phyloP scores from a whole-genome alignment of 2,797 vertebrate species.

The Nannoperca obscura region DNA sequence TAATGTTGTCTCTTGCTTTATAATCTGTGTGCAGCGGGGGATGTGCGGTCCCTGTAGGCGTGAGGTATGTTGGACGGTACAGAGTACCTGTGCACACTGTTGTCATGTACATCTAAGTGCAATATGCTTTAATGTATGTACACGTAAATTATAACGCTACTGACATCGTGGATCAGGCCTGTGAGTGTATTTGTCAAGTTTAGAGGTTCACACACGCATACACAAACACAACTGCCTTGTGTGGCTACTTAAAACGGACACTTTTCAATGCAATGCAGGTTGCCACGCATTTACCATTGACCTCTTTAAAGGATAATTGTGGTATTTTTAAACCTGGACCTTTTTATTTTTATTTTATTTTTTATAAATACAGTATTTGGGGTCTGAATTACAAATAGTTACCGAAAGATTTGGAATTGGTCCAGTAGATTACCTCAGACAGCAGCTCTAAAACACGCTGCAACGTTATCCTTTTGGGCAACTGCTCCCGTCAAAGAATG shows the following conservation, averaged over 20 bases:
- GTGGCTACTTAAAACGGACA: constrained; percentile 33
- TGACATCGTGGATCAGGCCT: constrained; percentile 21
- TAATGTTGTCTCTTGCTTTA: constrained; percentile 35
- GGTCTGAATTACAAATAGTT: too few relatives aligned
- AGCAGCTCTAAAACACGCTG: too few relatives aligned
- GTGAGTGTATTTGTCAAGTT: constrained; percentile 28
- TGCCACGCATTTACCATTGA: constrained; percentile 21
- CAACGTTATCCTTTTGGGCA: too few relatives aligned
- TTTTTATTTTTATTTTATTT: too few relatives aligned
- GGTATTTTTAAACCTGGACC: too few relatives aligned
- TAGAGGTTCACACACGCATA: constrained; percentile 15
- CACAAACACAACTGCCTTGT: constrained; percentile 40
- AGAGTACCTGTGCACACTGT: constrained; percentile 29
- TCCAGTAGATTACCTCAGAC: too few relatives aligned
- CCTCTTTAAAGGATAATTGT: neutral
- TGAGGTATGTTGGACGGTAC: constrained; percentile 27
- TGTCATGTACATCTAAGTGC: constrained; percentile 66
- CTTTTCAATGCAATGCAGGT: constrained; percentile 36
- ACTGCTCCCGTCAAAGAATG: too few relatives aligned
- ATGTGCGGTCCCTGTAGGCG: neutral
- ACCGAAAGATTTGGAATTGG: too few relatives aligned
- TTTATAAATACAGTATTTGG: too few relatives aligned
- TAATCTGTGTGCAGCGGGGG: constrained; percentile 26
- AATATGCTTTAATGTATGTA: constrained; percentile 64
- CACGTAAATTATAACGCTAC: constrained; percentile 24